Conservation (phyloP, 1,140 invertebrate genomes). For the Ephestia elutella region DNA sequence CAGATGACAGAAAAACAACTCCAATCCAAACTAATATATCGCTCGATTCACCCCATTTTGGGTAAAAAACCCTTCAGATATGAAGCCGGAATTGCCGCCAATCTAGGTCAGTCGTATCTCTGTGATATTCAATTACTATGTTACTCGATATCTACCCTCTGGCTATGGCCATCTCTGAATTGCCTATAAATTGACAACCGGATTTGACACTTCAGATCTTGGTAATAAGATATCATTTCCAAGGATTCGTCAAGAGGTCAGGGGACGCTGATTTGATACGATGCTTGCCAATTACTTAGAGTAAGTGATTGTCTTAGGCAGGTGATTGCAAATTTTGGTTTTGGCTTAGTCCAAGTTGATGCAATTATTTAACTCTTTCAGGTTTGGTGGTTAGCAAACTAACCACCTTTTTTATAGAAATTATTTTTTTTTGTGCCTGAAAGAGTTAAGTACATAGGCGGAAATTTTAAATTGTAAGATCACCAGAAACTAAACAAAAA, state of each 20-base stretch:
- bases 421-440: too few relatives aligned
- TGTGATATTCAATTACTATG: slow-evolving; percentile 56
- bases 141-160: slow-evolving; percentile 52
- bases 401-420: too few relatives aligned
- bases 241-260: slow-evolving; percentile 22
- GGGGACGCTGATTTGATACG: slow-evolving; percentile 49
- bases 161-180: slow-evolving; percentile 47
- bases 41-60: neutral
- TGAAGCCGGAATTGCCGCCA: neutral
- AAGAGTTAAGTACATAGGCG: too few relatives aligned
- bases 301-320: slow-evolving; percentile 54
- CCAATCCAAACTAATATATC: too few relatives aligned
- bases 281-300: slow-evolving; percentile 59
- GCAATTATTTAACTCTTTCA: neutral
- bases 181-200: slow-evolving; percentile 28
- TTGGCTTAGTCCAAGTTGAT: neutral
- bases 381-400: too few relatives aligned
- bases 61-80: neutral
- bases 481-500: too few relatives aligned
- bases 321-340: neutral
- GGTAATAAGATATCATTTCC: slow-evolving; percentile 11
- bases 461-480: too few relatives aligned
- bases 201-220: slow-evolving; percentile 15
- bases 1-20: too few relatives aligned
- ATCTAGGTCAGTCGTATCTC: slow-evolving; percentile 47